A percentile compares a stretch with the other conserved stretches of the same genome.
phyloP scores from a whole-genome alignment of 2,888 invertebrate species.

The Xestoiulus laeticollis region DNA sequence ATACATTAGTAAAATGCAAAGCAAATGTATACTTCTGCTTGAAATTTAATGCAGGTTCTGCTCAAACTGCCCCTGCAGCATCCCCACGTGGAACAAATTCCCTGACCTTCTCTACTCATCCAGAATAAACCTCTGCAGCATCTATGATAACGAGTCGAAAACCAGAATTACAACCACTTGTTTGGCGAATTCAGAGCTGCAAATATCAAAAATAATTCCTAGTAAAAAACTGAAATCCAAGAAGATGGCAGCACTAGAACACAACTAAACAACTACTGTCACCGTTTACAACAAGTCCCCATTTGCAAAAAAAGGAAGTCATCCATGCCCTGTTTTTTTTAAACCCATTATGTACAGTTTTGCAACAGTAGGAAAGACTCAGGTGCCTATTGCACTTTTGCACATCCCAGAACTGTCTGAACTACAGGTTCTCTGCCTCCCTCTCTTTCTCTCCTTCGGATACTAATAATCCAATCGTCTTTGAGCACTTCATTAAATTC shows the following conservation, averaged over 20 bases:
- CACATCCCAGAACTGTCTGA: neutral
- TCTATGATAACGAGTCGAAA: too few species aligned
- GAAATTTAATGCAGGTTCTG: neutral
- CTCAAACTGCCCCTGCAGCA: too few species aligned
- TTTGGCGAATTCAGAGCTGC: too few species aligned
- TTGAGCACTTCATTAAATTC: conserved; percentile 47
- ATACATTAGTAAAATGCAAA: neutral
- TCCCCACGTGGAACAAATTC: too few species aligned
- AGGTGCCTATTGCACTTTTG: neutral
- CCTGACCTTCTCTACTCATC: neutral
- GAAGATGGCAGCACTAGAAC: neutral
- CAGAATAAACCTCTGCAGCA: neutral
- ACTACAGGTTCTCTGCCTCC: neutral
- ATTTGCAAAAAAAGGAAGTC: neutral
- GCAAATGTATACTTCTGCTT: neutral
- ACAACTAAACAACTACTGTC: neutral
- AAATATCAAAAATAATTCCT: too few species aligned
- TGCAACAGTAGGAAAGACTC: neutral
- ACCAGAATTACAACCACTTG: too few species aligned
- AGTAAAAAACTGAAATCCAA: too few species aligned
- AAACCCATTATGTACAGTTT: neutral
- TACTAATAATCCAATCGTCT: conserved; percentile 3
- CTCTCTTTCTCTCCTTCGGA: neutral
- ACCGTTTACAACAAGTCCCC: neutral
- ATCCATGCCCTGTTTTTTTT: neutral